A percentile compares a stretch with the other conserved stretches of the same genome.
These are phyloP conservation scores for Mionectes macconnelli DNA, from an alignment of 2,113 vertebrate genomes.

Conservation along the genomic window DNA sequence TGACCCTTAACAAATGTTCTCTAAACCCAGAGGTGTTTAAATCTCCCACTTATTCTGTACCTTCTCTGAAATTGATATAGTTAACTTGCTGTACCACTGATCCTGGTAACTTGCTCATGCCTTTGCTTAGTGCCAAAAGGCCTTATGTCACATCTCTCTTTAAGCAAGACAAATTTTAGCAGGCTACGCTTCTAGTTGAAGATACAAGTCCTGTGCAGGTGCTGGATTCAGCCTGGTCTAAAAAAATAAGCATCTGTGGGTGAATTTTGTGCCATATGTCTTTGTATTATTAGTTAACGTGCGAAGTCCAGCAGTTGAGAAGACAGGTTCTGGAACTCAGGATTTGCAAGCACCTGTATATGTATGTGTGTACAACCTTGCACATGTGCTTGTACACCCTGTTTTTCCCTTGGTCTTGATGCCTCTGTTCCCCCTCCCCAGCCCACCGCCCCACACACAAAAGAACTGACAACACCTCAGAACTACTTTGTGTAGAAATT, in stretches of 20 bases:
- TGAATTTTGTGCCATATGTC: conserved; percentile 70
- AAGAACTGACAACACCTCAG: conserved; percentile 23
- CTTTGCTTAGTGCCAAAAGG: conserved; percentile 78
- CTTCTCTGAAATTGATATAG: neutral
- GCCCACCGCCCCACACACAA: neutral
- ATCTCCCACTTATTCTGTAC: neutral
- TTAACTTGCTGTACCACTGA: neutral
- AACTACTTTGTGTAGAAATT: neutral
- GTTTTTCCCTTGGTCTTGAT: neutral
- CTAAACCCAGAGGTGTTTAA: conserved; percentile 19
- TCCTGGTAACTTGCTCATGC: conserved; percentile 13
- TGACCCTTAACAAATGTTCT: conserved; percentile 1
- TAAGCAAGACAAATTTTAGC: neutral
- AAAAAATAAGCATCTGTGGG: conserved; percentile 40
- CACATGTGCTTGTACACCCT: neutral
- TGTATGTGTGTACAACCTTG: fast-evolving
- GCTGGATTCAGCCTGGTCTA: conserved; percentile 2
- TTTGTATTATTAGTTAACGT: neutral
- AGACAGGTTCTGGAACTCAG: neutral
- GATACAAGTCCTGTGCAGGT: neutral
- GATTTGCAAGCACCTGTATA: neutral
- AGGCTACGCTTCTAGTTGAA: neutral
- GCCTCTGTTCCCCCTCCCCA: neutral
- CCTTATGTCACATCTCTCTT: conserved; percentile 27
- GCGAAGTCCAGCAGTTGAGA: neutral